phyloP scores from a whole-genome alignment of 1,140 invertebrate genomes.

The Dysdera silvatica region DNA sequence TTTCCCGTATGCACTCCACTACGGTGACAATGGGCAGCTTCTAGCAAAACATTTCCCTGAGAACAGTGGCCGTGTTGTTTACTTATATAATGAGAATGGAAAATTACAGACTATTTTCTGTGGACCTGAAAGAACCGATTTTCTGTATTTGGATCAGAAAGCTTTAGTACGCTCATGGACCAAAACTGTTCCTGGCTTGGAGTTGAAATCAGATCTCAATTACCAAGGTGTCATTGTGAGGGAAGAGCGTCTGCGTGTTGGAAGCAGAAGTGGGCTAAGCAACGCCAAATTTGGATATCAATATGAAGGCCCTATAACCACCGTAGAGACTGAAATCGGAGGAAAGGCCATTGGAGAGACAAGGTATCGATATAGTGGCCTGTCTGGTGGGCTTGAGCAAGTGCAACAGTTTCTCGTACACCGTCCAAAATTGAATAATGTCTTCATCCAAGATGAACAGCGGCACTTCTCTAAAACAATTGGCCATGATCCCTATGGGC shows the following conservation, averaged over 20 bases:
- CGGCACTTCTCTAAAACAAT: slow-evolving; percentile 33
- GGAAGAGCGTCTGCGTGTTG: slow-evolving; percentile 75
- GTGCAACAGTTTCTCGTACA: slow-evolving; percentile 57
- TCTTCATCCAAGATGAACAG: slow-evolving; percentile 34
- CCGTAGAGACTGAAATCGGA: slow-evolving; percentile 32
- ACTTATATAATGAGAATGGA: slow-evolving; percentile 75
- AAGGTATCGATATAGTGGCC: slow-evolving; percentile 58
- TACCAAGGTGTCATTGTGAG: slow-evolving; percentile 63
- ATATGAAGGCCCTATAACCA: slow-evolving; percentile 56
- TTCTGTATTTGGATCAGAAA: slow-evolving; percentile 66
- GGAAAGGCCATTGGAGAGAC: slow-evolving; percentile 31
- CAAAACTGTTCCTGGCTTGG: slow-evolving; percentile 60
- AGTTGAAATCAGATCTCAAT: slow-evolving; percentile 36
- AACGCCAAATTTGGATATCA: slow-evolving; percentile 87
- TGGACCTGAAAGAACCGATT: slow-evolving; percentile 82
- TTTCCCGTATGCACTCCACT: slow-evolving; percentile 71
- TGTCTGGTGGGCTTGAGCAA: slow-evolving; percentile 69
- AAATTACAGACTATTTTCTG: slow-evolving; percentile 63
- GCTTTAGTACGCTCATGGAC: slow-evolving; percentile 75
- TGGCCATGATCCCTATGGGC: slow-evolving; percentile 64
- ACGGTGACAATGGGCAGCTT: slow-evolving; percentile 73
- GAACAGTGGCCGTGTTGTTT: slow-evolving; percentile 77
- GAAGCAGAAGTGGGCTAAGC: slow-evolving; percentile 79
- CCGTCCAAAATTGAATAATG: slow-evolving; percentile 37
- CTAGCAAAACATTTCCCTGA: slow-evolving; percentile 76